Evolutionary conservation across 1,140 invertebrate species (phyloP), one percentile per base, ranked within the genome.

Genomic region (Ladona fulva): DNA sequence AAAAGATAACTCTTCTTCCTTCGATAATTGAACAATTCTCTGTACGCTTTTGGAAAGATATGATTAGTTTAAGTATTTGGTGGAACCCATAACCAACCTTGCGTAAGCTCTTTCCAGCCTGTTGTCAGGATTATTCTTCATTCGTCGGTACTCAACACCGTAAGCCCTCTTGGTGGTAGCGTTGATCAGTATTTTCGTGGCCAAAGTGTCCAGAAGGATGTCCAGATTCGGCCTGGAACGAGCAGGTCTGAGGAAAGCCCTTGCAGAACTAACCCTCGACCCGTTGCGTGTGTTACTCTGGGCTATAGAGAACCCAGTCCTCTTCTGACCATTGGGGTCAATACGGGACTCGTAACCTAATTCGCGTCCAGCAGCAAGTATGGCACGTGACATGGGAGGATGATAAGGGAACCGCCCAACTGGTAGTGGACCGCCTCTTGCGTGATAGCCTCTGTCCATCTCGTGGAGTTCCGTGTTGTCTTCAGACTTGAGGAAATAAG

Each of bases 261-360:
- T 87, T 8, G 88, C 83, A 19, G 89, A 84, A 79, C 93, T 96
- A 77, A 96, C 89, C 6, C 96, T 89, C 0, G 93, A 94, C 0
- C 96, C 96, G 82, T 96, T 93, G 78, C 93, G 88, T 76, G 94
- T 93, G 0, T 95, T 97, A 29, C 91, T 96, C 87, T 95, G 96
- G 3, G 91, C 93, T 76, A 95, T 94, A 29, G 90, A 87, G 81
- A 96, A 95, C 0, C 94, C 93, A 0, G 92, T 92, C 80, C 93
- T 91, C 7, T 88, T 88, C 16, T 89, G 89, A 5, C 95, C 95
- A 85, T 97, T 96, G n/a, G 96, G 86, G 83, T 97, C 95, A 77
- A 74, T 12, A 24, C 59, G 25, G 24, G 25, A 76, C 76, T 79
- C 80, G 79, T 83, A 84, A 90, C 91, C 92, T 79, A 94, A 83